Conservation (phyloP, 2,797 vertebrate genomes). For the Iguana delicatissima region DNA sequence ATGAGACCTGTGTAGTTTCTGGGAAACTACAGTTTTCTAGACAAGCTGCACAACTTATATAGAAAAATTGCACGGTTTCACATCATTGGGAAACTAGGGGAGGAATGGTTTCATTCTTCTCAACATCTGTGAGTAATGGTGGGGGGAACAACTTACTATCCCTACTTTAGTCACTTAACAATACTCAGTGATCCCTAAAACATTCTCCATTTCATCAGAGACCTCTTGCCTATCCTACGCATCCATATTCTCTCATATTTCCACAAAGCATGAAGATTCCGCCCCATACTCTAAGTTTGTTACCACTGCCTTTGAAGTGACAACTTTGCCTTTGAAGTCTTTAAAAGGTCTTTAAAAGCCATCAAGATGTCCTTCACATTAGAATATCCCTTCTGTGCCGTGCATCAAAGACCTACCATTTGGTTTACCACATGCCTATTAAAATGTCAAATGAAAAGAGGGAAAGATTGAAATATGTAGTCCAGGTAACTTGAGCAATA, state of each 20-base stretch:
- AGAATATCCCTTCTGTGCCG: constrained; percentile 23
- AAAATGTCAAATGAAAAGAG: constrained; percentile 44
- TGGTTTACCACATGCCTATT: constrained; percentile 34
- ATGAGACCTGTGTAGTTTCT: no score
- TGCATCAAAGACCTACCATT: constrained; percentile 26
- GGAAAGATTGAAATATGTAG: constrained; percentile 16
- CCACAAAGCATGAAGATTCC: background rate
- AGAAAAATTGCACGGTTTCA: no score
- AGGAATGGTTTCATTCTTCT: no score
- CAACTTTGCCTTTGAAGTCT: constrained; percentile 41
- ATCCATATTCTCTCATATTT: background rate
- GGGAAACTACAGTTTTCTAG: no score
- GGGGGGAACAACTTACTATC: no score
- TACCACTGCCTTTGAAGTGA: constrained; percentile 29
- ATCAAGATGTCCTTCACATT: constrained; percentile 35
- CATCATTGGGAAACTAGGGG: no score
- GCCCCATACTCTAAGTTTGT: background rate
- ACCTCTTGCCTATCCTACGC: background rate
- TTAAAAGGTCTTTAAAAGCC: constrained; percentile 38
- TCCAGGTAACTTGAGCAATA: constrained; percentile 21
- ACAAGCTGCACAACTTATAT: no score
- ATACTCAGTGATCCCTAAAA: no score
- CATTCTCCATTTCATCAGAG: no score
- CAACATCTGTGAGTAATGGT: no score
- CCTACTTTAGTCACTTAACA: no score